phyloP scores from a whole-genome alignment of 2,113 vertebrate genomes.

The Telmatochromis brichardi region DNA sequence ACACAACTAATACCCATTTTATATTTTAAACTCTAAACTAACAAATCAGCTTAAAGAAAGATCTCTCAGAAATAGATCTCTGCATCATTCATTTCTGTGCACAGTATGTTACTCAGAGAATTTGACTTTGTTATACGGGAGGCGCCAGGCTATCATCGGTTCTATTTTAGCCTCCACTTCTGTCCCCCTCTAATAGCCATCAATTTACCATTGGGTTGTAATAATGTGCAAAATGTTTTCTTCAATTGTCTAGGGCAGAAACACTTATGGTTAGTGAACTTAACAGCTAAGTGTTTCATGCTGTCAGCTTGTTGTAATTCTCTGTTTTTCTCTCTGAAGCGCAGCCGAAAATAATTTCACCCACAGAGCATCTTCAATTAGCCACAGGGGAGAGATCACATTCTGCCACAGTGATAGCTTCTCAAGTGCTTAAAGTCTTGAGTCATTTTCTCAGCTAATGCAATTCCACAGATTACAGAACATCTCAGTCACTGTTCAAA shows the following conservation, averaged over 20 bases:
- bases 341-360: slow-evolving; percentile 69
- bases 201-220: slow-evolving; percentile 31
- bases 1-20: background rate
- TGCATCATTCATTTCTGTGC: background rate
- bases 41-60: background rate
- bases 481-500: slow-evolving; percentile 53
- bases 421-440: slow-evolving; percentile 61
- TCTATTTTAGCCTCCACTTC: slow-evolving; percentile 9
- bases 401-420: slow-evolving; percentile 63
- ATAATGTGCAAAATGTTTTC: slow-evolving; percentile 52
- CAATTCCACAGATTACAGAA: slow-evolving; percentile 61
- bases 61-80: background rate
- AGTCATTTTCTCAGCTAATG: slow-evolving; percentile 66
- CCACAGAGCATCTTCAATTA: slow-evolving; percentile 71
- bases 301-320: slow-evolving; percentile 63
- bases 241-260: slow-evolving; percentile 40
- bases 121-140: background rate
- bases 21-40: background rate
- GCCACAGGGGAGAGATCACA: slow-evolving; percentile 69
- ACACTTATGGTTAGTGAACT: slow-evolving; percentile 57
- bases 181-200: slow-evolving; percentile 24
- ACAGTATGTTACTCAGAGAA: background rate
- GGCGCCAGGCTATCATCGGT: background rate
- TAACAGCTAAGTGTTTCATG: slow-evolving; percentile 59
- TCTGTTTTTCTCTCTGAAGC: slow-evolving; percentile 57